Evolutionary conservation across 2,113 vertebrate genomes (phyloP), one percentile per base, ranked within the genome.

Genomic region (Onychostoma macrolepis): DNA sequence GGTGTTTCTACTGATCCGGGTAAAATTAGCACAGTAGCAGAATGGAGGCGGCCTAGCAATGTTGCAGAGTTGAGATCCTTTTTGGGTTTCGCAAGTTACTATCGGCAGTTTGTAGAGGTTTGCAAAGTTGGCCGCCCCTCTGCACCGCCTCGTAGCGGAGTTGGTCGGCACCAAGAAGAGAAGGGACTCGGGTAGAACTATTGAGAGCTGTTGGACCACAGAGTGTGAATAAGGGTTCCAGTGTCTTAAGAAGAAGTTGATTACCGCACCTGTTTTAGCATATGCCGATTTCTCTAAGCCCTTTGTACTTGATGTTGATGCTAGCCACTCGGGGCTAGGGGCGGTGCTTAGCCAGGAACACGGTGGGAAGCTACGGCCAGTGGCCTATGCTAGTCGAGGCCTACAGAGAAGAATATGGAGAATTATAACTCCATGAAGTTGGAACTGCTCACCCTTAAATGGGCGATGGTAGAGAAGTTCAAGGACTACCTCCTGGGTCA

Each of bases 341-440:
- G 45, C n/a, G 0, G 86, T 88, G 6, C 78, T 83, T 3, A 88
- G 67, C 0, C 86, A 88, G 58, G 84, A 88, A 1, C 79, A 80
- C 4, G 36, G 45, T 72, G 61, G 65, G 0, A 13, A 13, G 56
- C n/a, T 12, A 41, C 26, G 67, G 38, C 41, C 72, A 17, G 30
- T 71, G 5, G 77, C 76, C 9, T 86, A 67, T 63, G 82, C 82
- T 13, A 72, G 87, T 17, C 43, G 12, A 26, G 76, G 75, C 2
- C 43, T 85, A 41, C 74, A 15, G 80, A 89, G 26, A 33, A 41
- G 17, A 87, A 79, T 50, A 84, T 83, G 79, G 6, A 13, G 5
- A 83, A 86, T 15, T 86, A 80, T 13, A 85, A 67, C 13, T 72
- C 50, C 4, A 85, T 78, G 77, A 88, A 88, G 50, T n/a, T 82